A percentile compares a stretch with the other conserved stretches of the same genome.
Evolutionary conservation across 92 coral and sea anemone species (phyloP).

Genomic region (Hydrozoanthus gracilis): DNA sequence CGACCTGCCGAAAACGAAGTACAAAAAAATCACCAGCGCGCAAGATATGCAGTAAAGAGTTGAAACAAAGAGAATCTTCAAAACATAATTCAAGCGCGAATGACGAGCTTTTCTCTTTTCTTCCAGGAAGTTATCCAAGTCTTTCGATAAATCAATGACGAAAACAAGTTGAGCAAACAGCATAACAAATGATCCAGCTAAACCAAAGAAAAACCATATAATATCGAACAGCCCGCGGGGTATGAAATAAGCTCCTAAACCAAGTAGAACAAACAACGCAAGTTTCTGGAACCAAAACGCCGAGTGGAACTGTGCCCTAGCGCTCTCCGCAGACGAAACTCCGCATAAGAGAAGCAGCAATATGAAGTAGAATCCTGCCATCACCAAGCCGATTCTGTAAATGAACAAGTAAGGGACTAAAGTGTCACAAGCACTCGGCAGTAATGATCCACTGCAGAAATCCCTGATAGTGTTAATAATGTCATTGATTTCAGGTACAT

Average conservation of each 20-base stretch:
- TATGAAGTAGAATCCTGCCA: constrained; percentile 64
- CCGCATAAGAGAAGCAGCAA: constrained; percentile 51
- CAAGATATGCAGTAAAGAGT: constrained; percentile 50
- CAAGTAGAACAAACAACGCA: constrained; percentile 45
- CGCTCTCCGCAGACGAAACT: constrained; percentile 41
- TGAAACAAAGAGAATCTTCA: constrained; percentile 38
- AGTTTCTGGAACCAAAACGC: constrained; percentile 91
- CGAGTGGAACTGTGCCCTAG: constrained; percentile 65
- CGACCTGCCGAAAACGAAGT: constrained; percentile 53
- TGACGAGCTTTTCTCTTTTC: constrained; percentile 12
- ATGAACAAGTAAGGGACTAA: constrained; percentile 52
- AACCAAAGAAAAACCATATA: constrained; percentile 70
- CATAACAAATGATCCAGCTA: constrained; percentile 74
- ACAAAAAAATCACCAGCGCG: constrained; percentile 54
- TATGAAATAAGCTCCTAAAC: constrained; percentile 52
- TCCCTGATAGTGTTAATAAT: neutral
- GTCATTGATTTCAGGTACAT: constrained; percentile 21
- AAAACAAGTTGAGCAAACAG: constrained; percentile 73
- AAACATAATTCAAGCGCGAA: constrained; percentile 41
- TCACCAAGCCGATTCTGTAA: constrained; percentile 60
- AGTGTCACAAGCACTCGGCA: neutral
- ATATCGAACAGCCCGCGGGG: constrained; percentile 72
- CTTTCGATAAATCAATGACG: constrained; percentile 71
- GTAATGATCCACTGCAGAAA: constrained; percentile 24
- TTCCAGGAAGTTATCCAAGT: constrained; percentile 53